phyloP scores from a whole-genome alignment of 1,140 invertebrate species.

The Caenorhabditis elegans region WBcel235 BX284606.5:6534501-6535000 shows the following conservation, averaged over 20 bases:
- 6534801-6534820: too few species aligned
- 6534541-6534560: not conserved
- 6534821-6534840: too few species aligned
- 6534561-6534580: not conserved
- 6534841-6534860: too few species aligned
- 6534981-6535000: not conserved
- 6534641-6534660: not conserved
- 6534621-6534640: not conserved
- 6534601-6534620: slow-evolving; percentile 7
- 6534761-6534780: not conserved
- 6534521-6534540: not conserved
- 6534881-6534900: not conserved
- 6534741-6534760: not conserved
- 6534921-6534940: not conserved
- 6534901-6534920: not conserved
- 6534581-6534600: too few species aligned
- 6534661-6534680: not conserved
- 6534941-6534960: not conserved
- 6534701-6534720: not conserved
- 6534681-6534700: not conserved
- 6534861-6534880: too few species aligned
- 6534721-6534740: not conserved
- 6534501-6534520: too few species aligned
- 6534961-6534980: slow-evolving; percentile 6
- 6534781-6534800: not conserved